Conservation (phyloP, 2,888 invertebrate genomes). For the Calameuta idolon region DNA sequence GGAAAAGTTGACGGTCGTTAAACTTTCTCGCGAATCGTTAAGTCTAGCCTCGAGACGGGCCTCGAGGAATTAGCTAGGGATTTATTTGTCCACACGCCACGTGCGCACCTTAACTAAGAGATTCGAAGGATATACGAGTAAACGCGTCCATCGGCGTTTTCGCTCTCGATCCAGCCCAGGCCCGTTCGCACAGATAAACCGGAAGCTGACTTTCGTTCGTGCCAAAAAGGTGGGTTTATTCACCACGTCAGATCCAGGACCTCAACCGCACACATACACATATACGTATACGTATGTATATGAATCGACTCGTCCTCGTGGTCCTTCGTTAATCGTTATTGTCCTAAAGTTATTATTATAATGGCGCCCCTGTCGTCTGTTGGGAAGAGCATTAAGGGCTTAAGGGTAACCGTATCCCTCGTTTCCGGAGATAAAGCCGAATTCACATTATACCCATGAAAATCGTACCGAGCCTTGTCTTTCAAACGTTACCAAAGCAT, state of each 20-base stretch:
- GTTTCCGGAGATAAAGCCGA: conserved; percentile 25
- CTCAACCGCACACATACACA: background rate
- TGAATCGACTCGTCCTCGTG: conserved; percentile 18
- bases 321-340: conserved; percentile 47
- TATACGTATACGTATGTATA: conserved; percentile 3
- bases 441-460: background rate
- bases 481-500: background rate
- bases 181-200: background rate
- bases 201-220: background rate
- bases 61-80: no score
- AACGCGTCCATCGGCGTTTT: background rate
- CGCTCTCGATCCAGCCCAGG: background rate
- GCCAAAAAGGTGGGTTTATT: background rate
- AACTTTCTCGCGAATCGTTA: background rate
- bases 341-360: conserved; percentile 49
- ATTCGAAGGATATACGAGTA: background rate
- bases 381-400: conserved; percentile 34
- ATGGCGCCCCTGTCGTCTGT: conserved; percentile 39
- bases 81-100: background rate
- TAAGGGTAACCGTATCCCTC: conserved; percentile 30
- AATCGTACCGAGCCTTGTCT: background rate
- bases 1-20: background rate
- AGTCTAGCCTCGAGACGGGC: background rate
- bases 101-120: background rate
- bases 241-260: background rate